phyloP scores from a whole-genome alignment of 1,140 invertebrate genomes.

The Heliconius himera region DNA sequence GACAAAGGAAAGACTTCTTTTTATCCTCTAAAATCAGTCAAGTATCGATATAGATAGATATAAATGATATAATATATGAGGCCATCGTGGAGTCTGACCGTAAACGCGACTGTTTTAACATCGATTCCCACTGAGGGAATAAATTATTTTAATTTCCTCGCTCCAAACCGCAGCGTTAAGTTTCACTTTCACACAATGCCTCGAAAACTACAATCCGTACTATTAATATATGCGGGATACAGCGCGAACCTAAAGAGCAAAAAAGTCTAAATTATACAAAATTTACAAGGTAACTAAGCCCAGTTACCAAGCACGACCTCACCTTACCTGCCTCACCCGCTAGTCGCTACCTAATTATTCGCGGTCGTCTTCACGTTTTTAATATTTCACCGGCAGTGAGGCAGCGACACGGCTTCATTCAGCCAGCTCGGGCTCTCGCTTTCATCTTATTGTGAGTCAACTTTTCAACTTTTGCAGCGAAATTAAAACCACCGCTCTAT shows the following conservation, averaged over 20 bases:
- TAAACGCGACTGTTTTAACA: neutral
- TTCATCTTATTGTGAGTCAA: slow-evolving; percentile 72
- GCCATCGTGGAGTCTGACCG: neutral
- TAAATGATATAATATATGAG: neutral
- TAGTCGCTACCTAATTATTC: slow-evolving; percentile 43
- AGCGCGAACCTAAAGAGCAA: neutral
- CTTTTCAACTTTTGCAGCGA: slow-evolving; percentile 67
- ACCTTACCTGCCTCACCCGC: too few relatives aligned
- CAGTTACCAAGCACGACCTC: too few relatives aligned
- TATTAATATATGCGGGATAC: too few relatives aligned
- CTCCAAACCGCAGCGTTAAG: neutral
- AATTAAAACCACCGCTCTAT: slow-evolving; percentile 74
- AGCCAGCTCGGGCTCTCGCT: slow-evolving; percentile 68
- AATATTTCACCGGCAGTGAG: slow-evolving; percentile 67
- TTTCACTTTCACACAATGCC: neutral
- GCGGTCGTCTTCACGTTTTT: slow-evolving; percentile 58
- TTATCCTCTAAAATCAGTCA: too few relatives aligned
- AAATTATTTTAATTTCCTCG: neutral
- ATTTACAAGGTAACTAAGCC: too few relatives aligned
- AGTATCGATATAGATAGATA: too few relatives aligned
- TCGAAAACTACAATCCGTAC: neutral
- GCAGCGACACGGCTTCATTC: slow-evolving; percentile 66
- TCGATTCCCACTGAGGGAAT: neutral
- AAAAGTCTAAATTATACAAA: neutral
- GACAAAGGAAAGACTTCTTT: too few relatives aligned